Evolutionary conservation across 2,888 invertebrate species (phyloP), one percentile per base, ranked within the genome.

Genomic region (Eutolmus rufibarbis): DNA sequence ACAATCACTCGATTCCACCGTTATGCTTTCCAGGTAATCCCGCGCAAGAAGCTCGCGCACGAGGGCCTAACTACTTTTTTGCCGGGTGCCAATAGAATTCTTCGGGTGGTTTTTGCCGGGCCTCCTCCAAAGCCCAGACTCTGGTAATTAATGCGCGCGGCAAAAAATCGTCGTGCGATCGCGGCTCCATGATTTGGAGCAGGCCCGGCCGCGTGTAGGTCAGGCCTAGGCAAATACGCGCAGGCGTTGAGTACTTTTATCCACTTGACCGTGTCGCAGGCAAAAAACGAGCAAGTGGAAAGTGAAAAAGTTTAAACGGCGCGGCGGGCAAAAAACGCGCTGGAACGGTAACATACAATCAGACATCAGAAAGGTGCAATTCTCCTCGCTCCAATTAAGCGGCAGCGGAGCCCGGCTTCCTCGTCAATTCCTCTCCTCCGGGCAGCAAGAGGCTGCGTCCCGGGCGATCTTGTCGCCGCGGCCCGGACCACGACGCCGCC

Each of bases 321-420:
- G 16, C 74, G 85, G 85, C 43, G 74, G 28, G 74, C 74, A 85
- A 74, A 85, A 85, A 85, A 37, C 34, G 43, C 28, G 51, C 57
- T 51, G 77, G 51, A 77, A 86, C 77, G 77, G 77, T 77, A 86
- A 86, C 57, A 86, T 77, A 86, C 86, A 86, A 86, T 86, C 86
- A 86, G 77, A 77, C 86, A 86, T 86, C 77, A 43, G 56, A 86
- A 86, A 86, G 86, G 86, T 86, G 86, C 86, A 86, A 86, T 86
- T 86, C 77, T 86, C 86, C 51, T 56, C 86, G 86, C 86, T 86
- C 86, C 86, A 86, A 86, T 86, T 86, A 86, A 86, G 77, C 86
- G 56, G 56, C 77, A 77, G 56, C 31, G 23, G 51, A 76, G 56
- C 19, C 76, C 51, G 40, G 86, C 77, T 86, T 86, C 77, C 51